A percentile compares a stretch with the other conserved stretches of the same genome.
phyloP scores from a whole-genome alignment of 2,888 invertebrate species.

The Noctua janthe region DNA sequence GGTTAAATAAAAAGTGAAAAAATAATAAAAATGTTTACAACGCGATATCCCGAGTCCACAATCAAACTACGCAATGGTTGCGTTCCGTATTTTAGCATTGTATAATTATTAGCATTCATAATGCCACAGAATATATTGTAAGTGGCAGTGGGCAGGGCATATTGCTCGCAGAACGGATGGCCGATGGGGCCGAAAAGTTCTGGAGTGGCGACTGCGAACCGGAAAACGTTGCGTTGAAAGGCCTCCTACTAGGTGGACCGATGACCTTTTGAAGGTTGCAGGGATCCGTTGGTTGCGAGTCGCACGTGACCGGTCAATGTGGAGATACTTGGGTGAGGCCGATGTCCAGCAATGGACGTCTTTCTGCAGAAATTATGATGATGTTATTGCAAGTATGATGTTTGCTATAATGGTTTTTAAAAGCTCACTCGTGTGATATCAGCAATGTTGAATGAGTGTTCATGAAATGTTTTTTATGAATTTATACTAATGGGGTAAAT shows the following conservation, averaged over 20 bases:
- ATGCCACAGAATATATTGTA: not conserved
- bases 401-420: not conserved
- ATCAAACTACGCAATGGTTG: constrained; percentile 52
- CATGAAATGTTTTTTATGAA: not conserved
- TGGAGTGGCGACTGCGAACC: no score
- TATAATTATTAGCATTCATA: not conserved
- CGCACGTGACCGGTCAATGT: no score
- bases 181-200: no score
- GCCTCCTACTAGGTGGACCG: no score
- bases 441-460: not conserved
- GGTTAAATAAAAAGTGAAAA: constrained; percentile 65
- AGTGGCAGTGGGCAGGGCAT: no score
- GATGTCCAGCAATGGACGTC: no score
- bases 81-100: constrained; percentile 21
- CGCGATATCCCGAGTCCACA: constrained; percentile 41
- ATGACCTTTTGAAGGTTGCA: no score
- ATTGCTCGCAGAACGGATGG: no score
- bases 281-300: no score
- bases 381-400: not conserved
- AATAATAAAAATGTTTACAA: constrained; percentile 70
- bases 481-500: not conserved
- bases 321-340: no score
- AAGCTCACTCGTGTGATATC: not conserved
- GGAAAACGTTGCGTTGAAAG: no score
- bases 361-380: no score